Base-by-base conservation (phyloP, 2,888 invertebrate species). In the Drosophila prolongata region DNA sequence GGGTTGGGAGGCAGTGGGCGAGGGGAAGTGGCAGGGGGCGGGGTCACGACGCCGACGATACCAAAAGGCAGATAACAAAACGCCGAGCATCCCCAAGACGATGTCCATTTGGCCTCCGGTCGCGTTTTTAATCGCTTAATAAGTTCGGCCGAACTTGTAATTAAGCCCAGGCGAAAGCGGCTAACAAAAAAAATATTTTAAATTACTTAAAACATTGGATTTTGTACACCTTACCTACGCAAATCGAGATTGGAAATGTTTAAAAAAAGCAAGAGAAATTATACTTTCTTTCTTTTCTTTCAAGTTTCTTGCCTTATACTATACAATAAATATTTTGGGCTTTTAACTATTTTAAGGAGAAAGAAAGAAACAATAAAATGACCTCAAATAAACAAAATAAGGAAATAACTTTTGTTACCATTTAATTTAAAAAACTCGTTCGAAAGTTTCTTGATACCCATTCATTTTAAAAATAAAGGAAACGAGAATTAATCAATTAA, bases 71-170 rank as follows among this genome's bases (percentile, higher is more conserved):
- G 87, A 87, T 87, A 87, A 80, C 74, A 67, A 56, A 54, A 38
- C 44, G 50, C 37, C 40, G 37, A 54, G 55, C 68, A 47, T 42
- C 46, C 49, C 65, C 66, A 69, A 57, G 50, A 42, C 42, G 38
- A 46, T 71, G 80, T 75, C 60, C 82, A 75, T 81, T 85, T 76
- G 76, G 71, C 62, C 77, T 56, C 70, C 71, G 69, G 69, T 72
- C 38, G 72, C 54, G 47, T 52, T 72, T 77, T 81, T 76, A 87
- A 83, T 87, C 82, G 87, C 87, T 83, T 85, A 85, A 83, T 83
- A 83, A 85, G 75, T 77, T 73, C 79, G 38, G 61, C 59, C 77
- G 57, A 34, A 62, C 62, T 62, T 70, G 77, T 83, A 87, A 87
- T 83, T 81, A 85, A 75, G 59, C 61, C 57, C 87, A 87, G 79